Conservation (phyloP, 2,888 invertebrate genomes). For the Meteorus cinctellus region DNA sequence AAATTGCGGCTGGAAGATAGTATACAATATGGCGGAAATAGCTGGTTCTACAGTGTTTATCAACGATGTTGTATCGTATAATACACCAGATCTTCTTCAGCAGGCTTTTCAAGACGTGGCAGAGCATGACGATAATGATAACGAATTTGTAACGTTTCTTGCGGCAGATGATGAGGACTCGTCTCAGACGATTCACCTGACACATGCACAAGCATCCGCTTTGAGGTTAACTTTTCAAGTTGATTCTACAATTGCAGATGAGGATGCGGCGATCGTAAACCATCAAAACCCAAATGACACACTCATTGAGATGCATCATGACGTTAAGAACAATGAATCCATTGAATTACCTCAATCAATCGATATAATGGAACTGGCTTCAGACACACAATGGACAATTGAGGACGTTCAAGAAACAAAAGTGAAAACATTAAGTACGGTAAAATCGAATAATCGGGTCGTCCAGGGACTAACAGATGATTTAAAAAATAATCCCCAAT, state of each 20-base stretch:
- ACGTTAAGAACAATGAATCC: constrained; percentile 10
- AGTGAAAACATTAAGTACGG: constrained; percentile 1
- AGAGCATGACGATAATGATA: constrained; percentile 61
- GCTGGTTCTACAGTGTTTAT: constrained; percentile 64
- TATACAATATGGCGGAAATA: constrained; percentile 61
- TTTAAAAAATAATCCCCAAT: neutral
- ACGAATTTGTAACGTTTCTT: constrained; percentile 67
- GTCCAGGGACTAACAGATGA: neutral
- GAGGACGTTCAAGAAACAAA: neutral
- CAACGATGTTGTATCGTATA: constrained; percentile 59
- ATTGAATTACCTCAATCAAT: neutral
- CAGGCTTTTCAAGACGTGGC: constrained; percentile 69
- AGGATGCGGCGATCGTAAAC: constrained; percentile 52
- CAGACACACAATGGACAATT: constrained; percentile 25
- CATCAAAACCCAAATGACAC: constrained; percentile 54
- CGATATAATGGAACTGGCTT: constrained; percentile 18
- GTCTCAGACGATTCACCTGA: constrained; percentile 68
- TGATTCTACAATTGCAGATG: constrained; percentile 55
- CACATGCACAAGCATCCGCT: constrained; percentile 69
- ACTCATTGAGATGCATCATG: constrained; percentile 42
- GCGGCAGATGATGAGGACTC: constrained; percentile 63
- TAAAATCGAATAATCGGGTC: neutral
- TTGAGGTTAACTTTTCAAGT: constrained; percentile 69
- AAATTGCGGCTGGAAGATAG: neutral
- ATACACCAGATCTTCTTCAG: constrained; percentile 65